Percentiles rank a stretch among this genome's conserved stretches.
These are phyloP conservation scores for Microtus pennsylvanicus DNA, from an alignment of 2,113 vertebrate genomes.

Conservation along the genomic window DNA sequence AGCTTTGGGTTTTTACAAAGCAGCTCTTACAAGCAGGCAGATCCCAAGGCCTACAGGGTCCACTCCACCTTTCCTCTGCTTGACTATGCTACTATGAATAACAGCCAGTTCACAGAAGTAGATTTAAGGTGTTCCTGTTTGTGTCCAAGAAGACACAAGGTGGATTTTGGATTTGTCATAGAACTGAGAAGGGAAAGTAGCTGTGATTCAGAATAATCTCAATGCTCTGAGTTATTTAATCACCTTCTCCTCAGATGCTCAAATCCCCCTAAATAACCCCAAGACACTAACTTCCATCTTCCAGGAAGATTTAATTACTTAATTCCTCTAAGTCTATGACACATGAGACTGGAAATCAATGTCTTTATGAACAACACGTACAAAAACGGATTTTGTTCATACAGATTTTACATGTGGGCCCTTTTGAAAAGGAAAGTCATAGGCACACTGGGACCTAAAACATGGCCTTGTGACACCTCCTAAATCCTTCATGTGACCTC, in stretches of 20 bases:
- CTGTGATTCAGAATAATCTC: neutral
- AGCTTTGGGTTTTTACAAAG: neutral
- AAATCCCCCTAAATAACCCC: neutral
- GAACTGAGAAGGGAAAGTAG: neutral
- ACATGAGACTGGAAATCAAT: neutral
- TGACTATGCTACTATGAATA: neutral
- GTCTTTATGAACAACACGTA: neutral
- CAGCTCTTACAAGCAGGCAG: neutral
- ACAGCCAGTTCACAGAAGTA: neutral
- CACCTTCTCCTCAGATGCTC: neutral
- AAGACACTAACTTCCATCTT: neutral
- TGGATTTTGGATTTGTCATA: neutral
- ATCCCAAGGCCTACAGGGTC: neutral
- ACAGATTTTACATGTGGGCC: neutral
- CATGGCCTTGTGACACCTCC: neutral
- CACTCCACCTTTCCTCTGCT: neutral
- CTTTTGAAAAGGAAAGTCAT: neutral
- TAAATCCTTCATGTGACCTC: neutral
- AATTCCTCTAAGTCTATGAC: neutral
- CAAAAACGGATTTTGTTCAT: neutral
- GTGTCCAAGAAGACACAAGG: constrained; percentile 21
- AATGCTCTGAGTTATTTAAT: neutral
- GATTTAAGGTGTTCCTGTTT: neutral
- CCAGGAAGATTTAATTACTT: neutral
- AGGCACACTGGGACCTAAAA: neutral